Base-by-base conservation (phyloP, 2,797 vertebrate genomes). In the Schizopygopsis malacanthus region DNA sequence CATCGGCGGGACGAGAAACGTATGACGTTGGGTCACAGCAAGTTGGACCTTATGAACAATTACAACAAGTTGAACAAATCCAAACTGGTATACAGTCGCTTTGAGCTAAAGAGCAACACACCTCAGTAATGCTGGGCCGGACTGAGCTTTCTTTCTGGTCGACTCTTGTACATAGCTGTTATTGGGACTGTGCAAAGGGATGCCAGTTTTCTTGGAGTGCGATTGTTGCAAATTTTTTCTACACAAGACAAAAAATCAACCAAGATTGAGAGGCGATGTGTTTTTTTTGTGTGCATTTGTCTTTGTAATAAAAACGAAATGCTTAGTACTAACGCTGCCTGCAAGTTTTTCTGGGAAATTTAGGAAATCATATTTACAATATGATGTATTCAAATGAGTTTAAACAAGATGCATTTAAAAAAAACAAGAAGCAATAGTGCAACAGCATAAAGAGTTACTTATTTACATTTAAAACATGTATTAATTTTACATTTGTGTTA, bases 11-110 rank as follows among this genome's bases (percentile, higher is more conserved):
- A 96, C 9, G 94, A 96, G 88, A 99, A 99, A 54, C 93, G 97
- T 67, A 92, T 98, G 97, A 99, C 98, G 1, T 92, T 99, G n/a
- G 98, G 98, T 50, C 98, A 99, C 92, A 99, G 98, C 92, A 99
- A 99, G 89, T 93, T 99, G 91, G 98, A 99, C 93, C 95, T 99
- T 89, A 97, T 99, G 88, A 98, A 97, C 90, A 96, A 98, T 63
- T 97, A 97, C 94, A 98, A 98, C 94, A 96, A 97, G 91, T 91
- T 96, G 90, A 98, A 81, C 20, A 11, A 97, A 88, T 91, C 94
- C 85, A 98, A 94, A 90, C 94, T 96, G 11, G 93, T 98, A 50
- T 97, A 97, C 91, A 99, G 98, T 85, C 96, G 98, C 83, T 99
- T 99, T 0, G 97, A 98, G 89, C 94, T 97, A 61, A 98, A 95